Base-by-base conservation (phyloP, 2,797 vertebrate genomes). In the Anniella stebbinsi region DNA sequence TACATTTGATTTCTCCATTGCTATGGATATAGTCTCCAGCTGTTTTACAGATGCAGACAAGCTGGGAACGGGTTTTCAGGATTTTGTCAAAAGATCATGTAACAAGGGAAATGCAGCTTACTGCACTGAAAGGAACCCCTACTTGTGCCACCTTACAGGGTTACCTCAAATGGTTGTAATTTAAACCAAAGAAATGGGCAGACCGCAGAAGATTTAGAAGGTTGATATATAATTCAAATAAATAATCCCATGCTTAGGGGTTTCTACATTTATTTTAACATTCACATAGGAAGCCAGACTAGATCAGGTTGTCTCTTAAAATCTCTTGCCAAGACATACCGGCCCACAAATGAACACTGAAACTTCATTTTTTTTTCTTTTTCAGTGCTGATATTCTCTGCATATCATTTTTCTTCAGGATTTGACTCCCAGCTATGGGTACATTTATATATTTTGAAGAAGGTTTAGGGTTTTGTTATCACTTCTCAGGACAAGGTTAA, bases 31-130 rank as follows among this genome's bases (percentile, higher is more conserved):
- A 60, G 36, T 82, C 51, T 76, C 77, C 88, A 82, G 77, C 78
- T 93, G 86, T 87, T 92, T 91, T 86, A 73, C 78, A 88, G 88
- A 84, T 23, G 51, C 86, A 92, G 69, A 66, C 36, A 89, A 92
- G 86, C 45, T 83, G 77, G 86, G 51, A 93, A 93, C 86, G 51
- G n/a, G 54, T 66, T 84, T 84, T 92, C 21, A 30, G 51, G 30
- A 89, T 84, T 84, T 89, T 51, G 84, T 86, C 66, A 67, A 91
- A 78, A 75, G 63, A 82, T 66, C 69, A 25, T 33, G 38, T 89
- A 88, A 86, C 73, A 77, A 25, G 73, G 83, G 80, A 78, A 88
- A 54, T 76, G 18, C 3, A 83, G 80, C 28, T 28, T 85, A 75
- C 89, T 30, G 57, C 60, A 51, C 33, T 67, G 70, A 89, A 89